Base-by-base conservation (phyloP, 2,797 vertebrate genomes). In the Hemibagrus guttatus region DNA sequence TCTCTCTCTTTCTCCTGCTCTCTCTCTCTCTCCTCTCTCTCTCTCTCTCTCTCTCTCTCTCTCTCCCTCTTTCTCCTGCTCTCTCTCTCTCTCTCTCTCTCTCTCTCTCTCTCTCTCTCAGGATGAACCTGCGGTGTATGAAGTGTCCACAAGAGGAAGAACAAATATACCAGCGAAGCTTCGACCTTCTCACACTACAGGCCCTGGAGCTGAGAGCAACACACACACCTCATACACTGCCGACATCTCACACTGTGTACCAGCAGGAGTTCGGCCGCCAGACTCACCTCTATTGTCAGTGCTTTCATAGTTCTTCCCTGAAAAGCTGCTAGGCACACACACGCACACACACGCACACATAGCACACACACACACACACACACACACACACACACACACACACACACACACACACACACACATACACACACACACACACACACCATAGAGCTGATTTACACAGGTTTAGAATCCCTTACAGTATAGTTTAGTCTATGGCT, bases 341-440 rank as follows among this genome's bases (percentile, higher is more conserved):
- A 63, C 61, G n/a, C 61, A n/a, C 72, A 49, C 71, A 74, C 71
- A 74, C 71, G 26, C 71, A 74, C 23, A 74, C 42, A 74, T 39
- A 46, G 35, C 68, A 69, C 31, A 46, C 69, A 72, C 39, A n/a
- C 71, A 49, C 71, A 74, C 71, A 74, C 69, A 46, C 71, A 72
- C 23, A 74, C 42, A 74, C 69, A 46, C 31, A 9, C 68, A 66
- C 63, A 31, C n/a, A 46, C 52, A 61, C 58, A 61, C 58, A 61
- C 58, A 61, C 58, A 61, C 16, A 6, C 58, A n/a, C 72, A 49
- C 71, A 74, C 71, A 74, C 71, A 49, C 71, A 74, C 23, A 74
- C 42, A 74, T 39, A 46, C 31, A 11, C 68, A 66, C 64, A 31
- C 52, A 61, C 59, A 61, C 21, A 61, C 59, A 61, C 23, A 61